Base-by-base conservation (phyloP, 1,140 invertebrate species). In the Caenorhabditis brenneri region DNA sequence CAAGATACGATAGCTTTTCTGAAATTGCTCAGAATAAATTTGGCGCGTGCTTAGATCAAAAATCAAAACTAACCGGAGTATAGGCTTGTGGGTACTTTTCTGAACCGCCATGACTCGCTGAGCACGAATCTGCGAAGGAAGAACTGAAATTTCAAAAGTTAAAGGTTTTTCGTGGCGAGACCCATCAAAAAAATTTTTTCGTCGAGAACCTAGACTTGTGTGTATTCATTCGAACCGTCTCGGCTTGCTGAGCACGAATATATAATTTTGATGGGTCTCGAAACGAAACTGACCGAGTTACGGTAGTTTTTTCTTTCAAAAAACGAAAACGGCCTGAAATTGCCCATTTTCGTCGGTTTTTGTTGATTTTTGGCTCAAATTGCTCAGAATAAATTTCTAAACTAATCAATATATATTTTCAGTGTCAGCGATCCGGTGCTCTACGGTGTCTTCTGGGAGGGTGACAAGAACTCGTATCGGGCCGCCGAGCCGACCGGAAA, bases 381-480 rank as follows among this genome's bases (percentile, higher is more conserved):
- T 51, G 2, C n/a, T 51, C 19, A 55, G 9, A 22, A 19, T 19
- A 24, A 46, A n/a, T 1, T 19, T n/a, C 12, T 12, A 65, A 65
- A 65, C 10, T 24, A 27, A 69, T 16, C 9, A 49, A 83, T 48
- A 33, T 48, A 27, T 4, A 36, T 39, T 84, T 84, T 29, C 49
- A 84, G 84, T 51, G 84, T 74, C 22, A 49, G 46, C n/a, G 80
- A 81, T 39, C 55, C 79, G 10, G 79, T 85, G 0, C 55, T 85
- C 39, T 85, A 85, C 60, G 80, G 46, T 33, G 48, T 85, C 4
- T 85, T 85, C 84, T 49, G 36, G 24, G 84, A 65, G 19, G 84
- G 84, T 1, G 79, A 65, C 22, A 16, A 36, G 12, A 78, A 65
- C 15, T 85, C 84, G 31, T 27, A n/a, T n/a, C 39, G 84, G 42